Evolutionary conservation across 2,888 invertebrate species (phyloP).

Genomic region (Baccha elongata): DNA sequence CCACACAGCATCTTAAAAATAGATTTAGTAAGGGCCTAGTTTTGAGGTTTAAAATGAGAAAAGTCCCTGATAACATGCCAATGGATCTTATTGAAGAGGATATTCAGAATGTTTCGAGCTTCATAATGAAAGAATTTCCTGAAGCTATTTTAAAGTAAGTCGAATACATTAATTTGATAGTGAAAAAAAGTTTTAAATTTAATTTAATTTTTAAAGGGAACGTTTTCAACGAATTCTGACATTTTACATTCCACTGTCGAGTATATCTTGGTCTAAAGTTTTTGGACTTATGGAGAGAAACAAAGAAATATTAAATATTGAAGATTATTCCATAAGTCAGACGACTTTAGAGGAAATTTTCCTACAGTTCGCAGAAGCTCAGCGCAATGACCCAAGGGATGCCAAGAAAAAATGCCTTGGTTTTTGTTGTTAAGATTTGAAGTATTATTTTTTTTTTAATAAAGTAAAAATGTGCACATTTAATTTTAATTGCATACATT

Average conservation of each 20-base stretch:
- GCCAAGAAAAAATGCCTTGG: conserved; percentile 3
- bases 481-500: too few species aligned
- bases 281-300: conserved; percentile 88
- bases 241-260: conserved; percentile 85
- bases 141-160: conserved; percentile 78
- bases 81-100: conserved; percentile 74
- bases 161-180: conserved; percentile 70
- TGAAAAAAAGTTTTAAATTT: conserved; percentile 23
- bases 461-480: too few species aligned
- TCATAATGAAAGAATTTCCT: conserved; percentile 76
- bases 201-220: conserved; percentile 83
- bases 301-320: conserved; percentile 85
- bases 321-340: conserved; percentile 91
- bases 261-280: conserved; percentile 86
- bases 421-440: too few species aligned
- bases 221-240: conserved; percentile 88
- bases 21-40: conserved; percentile 85
- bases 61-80: conserved; percentile 57
- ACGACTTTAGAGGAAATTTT: conserved; percentile 92
- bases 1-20: conserved; percentile 88
- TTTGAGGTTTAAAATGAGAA: conserved; percentile 77
- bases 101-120: conserved; percentile 76
- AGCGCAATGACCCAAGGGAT: conserved; percentile 75
- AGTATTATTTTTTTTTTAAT: too few species aligned
- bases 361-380: conserved; percentile 86